These are phyloP conservation scores for Drosophila orosa DNA, from an alignment of 1,140 invertebrate genomes.

Conservation along the genomic window DNA sequence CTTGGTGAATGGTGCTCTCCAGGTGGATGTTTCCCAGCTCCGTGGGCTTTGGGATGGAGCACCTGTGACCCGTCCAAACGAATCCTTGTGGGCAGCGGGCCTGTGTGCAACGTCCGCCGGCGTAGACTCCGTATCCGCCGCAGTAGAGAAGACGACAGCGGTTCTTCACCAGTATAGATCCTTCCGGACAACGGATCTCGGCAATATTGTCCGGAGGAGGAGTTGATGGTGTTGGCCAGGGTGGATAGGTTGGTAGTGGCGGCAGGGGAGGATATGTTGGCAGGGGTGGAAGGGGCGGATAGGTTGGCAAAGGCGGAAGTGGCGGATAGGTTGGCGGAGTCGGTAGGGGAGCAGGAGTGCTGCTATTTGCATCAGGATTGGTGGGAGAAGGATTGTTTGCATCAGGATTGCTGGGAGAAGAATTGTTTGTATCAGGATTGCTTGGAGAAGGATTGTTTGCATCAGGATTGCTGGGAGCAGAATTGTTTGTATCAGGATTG, in stretches of 20 bases:
- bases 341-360: not conserved
- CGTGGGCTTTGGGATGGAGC: constrained; percentile 29
- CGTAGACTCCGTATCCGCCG: constrained; percentile 16
- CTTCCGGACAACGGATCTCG: constrained; percentile 35
- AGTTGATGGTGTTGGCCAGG: constrained; percentile 8
- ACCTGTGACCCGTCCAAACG: constrained; percentile 59
- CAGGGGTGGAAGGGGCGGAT: not conserved
- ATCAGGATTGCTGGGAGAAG: not conserved
- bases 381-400: not conserved
- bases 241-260: constrained; percentile 5
- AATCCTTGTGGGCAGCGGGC: constrained; percentile 56
- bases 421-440: not conserved
- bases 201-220: constrained; percentile 33
- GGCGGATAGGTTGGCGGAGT: constrained; percentile 5
- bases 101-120: constrained; percentile 41
- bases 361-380: not conserved
- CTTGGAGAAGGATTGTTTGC: not conserved
- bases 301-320: not conserved
- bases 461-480: not conserved
- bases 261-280: constrained; percentile 6
- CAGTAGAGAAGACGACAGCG: constrained; percentile 63
- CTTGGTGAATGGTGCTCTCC: constrained; percentile 26
- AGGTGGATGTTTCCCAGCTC: constrained; percentile 46
- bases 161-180: constrained; percentile 47
- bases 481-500: not conserved